phyloP scores from a whole-genome alignment of 53 echinoderm and acorn worm genomes.

The Holothuria scabra region DNA sequence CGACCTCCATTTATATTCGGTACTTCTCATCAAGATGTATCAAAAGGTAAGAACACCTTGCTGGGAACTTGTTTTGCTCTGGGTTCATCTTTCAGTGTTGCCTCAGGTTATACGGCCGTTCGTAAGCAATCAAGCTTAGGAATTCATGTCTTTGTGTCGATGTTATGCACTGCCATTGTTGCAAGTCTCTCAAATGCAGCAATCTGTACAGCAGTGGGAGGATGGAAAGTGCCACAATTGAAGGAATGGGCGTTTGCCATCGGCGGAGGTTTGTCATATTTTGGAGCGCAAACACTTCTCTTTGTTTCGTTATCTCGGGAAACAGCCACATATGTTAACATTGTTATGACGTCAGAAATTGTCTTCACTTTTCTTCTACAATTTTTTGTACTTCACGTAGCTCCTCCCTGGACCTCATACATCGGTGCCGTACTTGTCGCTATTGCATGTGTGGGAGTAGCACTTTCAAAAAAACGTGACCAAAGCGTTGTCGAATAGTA shows the following conservation, averaged over 20 bases:
- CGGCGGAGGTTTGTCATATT: neutral
- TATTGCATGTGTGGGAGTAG: slow-evolving; percentile 4
- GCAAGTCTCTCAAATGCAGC: neutral
- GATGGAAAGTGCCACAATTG: neutral
- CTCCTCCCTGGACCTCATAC: slow-evolving; percentile 5
- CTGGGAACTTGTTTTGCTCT: slow-evolving; percentile 2
- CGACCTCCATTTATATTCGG: slow-evolving; percentile 23
- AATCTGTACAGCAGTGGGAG: neutral
- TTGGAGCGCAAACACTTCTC: neutral
- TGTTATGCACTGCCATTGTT: neutral
- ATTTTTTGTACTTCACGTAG: neutral
- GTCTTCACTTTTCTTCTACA: slow-evolving; percentile 15
- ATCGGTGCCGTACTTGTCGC: neutral
- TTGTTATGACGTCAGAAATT: neutral
- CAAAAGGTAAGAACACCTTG: neutral
- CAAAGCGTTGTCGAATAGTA: too few species aligned
- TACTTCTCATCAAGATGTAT: neutral
- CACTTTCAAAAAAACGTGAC: too few species aligned
- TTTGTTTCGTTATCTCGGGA: slow-evolving; percentile 3
- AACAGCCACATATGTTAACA: neutral
- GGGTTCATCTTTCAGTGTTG: neutral
- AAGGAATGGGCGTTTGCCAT: neutral
- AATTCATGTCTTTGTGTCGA: neutral
- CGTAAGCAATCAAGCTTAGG: slow-evolving; percentile 22
- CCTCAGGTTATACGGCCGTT: neutral